These are phyloP conservation scores for Ectemnius lituratus DNA, from an alignment of 2,888 invertebrate species.

Conservation along the genomic window DNA sequence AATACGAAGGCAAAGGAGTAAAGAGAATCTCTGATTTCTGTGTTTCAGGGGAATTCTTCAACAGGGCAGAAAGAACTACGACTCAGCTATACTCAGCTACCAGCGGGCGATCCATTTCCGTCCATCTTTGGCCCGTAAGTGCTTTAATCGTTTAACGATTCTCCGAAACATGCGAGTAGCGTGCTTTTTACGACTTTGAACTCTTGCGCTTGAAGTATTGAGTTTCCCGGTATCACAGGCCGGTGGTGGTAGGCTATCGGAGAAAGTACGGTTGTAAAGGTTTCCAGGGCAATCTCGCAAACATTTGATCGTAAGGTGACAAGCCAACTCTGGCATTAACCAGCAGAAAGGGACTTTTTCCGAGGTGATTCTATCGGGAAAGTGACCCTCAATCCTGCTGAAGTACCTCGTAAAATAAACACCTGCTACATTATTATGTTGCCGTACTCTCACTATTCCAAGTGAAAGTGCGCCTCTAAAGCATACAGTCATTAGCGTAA, in stretches of 20 bases:
- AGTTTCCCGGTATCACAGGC: no score
- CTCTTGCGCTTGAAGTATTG: no score
- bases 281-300: no score
- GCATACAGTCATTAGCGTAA: slow-evolving; percentile 14
- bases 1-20: background rate
- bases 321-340: background rate
- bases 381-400: background rate
- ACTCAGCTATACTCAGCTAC: slow-evolving; percentile 94
- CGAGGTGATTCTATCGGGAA: background rate
- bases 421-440: slow-evolving; percentile 1
- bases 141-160: slow-evolving; percentile 36
- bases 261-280: background rate
- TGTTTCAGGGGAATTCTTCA: slow-evolving; percentile 92
- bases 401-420: slow-evolving; percentile 8
- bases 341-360: background rate
- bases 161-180: background rate
- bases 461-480: slow-evolving; percentile 5
- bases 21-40: slow-evolving; percentile 4
- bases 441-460: background rate
- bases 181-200: no score
- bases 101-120: slow-evolving; percentile 94
- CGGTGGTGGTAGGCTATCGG: no score
- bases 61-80: slow-evolving; percentile 92
- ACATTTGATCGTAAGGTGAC: background rate
- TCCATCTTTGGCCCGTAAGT: slow-evolving; percentile 96